phyloP scores from a whole-genome alignment of 2,888 invertebrate species.

The Eumerus sabulonum region DNA sequence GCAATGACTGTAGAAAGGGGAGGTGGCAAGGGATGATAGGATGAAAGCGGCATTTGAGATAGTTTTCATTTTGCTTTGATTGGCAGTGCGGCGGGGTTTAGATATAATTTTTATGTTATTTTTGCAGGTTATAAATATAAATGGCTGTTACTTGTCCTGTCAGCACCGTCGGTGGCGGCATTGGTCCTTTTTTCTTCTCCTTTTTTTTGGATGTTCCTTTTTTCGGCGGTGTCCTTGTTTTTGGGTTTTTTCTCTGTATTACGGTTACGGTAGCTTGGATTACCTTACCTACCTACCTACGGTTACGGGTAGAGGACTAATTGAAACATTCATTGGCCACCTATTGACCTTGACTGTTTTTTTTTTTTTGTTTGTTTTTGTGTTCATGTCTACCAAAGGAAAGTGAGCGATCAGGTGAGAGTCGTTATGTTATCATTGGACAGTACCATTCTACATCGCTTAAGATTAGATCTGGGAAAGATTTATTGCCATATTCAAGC shows the following conservation, averaged over 20 bases:
- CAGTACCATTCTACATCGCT: no score
- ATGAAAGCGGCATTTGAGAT: conserved; percentile 64
- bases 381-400: not conserved
- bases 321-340: conserved; percentile 58
- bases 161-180: conserved; percentile 65
- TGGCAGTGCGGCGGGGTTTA: conserved; percentile 65
- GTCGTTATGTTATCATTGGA: no score
- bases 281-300: not conserved
- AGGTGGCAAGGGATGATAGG: conserved; percentile 27
- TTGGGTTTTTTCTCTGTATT: conserved; percentile 5
- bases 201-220: conserved; percentile 2
- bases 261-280: not conserved
- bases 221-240: conserved; percentile 7
- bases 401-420: no score
- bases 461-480: no score
- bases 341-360: conserved; percentile 19
- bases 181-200: conserved; percentile 29
- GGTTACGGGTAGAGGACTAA: conserved; percentile 38
- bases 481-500: no score
- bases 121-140: conserved; percentile 65
- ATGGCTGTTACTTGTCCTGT: conserved; percentile 46
- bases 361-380: no score
- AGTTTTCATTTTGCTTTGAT: conserved; percentile 60
- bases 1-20: conserved; percentile 52
- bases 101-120: conserved; percentile 44